A percentile compares a stretch with the other conserved stretches of the same genome.
Evolutionary conservation across 1,140 invertebrate species (phyloP).

Genomic region (Babylonia areolata): DNA sequence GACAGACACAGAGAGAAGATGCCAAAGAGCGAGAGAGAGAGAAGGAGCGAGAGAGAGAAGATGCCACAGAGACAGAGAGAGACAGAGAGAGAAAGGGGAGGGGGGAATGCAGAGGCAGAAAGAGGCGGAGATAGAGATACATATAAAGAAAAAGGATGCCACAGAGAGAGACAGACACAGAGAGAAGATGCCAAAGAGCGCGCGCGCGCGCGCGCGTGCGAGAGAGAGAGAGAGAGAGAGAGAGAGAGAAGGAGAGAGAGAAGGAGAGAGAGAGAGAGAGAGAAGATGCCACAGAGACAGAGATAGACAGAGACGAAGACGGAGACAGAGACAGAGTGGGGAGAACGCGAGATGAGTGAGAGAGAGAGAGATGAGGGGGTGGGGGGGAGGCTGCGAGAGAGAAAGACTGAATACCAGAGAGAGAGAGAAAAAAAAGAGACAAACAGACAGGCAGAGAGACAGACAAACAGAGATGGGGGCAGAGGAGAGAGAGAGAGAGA

Average conservation of each 20-base stretch:
- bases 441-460: not conserved
- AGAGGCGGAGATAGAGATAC: not conserved
- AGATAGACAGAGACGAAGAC: not conserved
- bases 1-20: not conserved
- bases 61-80: not conserved
- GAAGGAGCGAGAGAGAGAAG: conserved; percentile 1
- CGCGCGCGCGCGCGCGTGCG: not conserved
- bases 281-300: too few relatives aligned
- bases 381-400: too few relatives aligned
- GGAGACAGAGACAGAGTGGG: conserved; percentile 3
- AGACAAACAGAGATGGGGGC: too few relatives aligned
- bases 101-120: not conserved
- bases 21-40: not conserved
- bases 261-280: conserved; percentile 13
- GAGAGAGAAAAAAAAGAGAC: not conserved
- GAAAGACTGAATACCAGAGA: conserved; percentile 2
- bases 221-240: not conserved
- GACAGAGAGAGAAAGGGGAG: not conserved
- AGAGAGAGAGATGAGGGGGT: conserved; percentile 13
- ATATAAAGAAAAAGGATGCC: not conserved
- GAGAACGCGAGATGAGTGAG: too few relatives aligned
- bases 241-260: conserved; percentile 5
- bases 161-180: not conserved
- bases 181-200: not conserved
- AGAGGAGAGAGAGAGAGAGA: conserved; percentile 1